These are phyloP conservation scores for Agrenia bidenticulata DNA, from an alignment of 2,888 invertebrate genomes.

Conservation along the genomic window DNA sequence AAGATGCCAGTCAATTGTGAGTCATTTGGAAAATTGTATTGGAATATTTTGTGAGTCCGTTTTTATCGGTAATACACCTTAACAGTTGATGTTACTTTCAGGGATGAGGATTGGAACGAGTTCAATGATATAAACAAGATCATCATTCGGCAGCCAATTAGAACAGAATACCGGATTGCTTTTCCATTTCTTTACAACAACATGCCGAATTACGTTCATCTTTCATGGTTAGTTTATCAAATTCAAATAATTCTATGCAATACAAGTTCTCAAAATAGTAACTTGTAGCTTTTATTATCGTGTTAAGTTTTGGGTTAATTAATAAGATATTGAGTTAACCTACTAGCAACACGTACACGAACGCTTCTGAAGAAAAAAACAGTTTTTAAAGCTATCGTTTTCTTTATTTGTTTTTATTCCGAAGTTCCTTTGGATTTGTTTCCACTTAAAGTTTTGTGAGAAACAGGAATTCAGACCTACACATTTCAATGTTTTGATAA, in stretches of 20 bases:
- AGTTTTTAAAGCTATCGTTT: not conserved
- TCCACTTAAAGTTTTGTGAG: slow-evolving; percentile 1
- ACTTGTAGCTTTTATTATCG: slow-evolving; percentile 23
- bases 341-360: slow-evolving; percentile 41
- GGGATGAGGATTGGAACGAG: slow-evolving; percentile 99
- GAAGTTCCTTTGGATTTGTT: not conserved
- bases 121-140: slow-evolving; percentile 99
- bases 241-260: too few relatives aligned
- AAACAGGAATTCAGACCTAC: slow-evolving; percentile 29
- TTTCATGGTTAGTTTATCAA: slow-evolving; percentile 80
- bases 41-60: not conserved
- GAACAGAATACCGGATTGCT: slow-evolving; percentile 98
- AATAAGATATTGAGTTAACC: slow-evolving; percentile 21
- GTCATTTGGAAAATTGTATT: slow-evolving; percentile 54
- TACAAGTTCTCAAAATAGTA: not conserved
- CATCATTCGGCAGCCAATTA: slow-evolving; percentile 95
- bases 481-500: not conserved
- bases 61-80: not conserved
- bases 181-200: slow-evolving; percentile 99
- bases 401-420: not conserved
- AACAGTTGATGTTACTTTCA: slow-evolving; percentile 54
- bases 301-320: slow-evolving; percentile 35
- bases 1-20: slow-evolving; percentile 92
- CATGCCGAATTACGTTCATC: slow-evolving; percentile 95
- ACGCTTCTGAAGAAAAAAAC: not conserved